phyloP scores from a whole-genome alignment of 2,888 invertebrate genomes.

The Lasioglossum figueresi region DNA sequence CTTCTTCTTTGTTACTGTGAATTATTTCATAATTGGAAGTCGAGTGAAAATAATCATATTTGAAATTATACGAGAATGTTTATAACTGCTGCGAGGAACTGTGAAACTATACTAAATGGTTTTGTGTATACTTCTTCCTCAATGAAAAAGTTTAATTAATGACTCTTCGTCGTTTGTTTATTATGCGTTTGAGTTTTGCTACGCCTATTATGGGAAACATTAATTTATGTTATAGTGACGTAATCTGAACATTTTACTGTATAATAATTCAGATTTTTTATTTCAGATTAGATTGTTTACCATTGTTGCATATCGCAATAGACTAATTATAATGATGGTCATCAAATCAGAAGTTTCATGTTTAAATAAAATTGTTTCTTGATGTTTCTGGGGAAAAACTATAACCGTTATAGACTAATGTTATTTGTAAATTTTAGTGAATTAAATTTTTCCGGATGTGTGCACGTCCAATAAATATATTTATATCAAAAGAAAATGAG shows the following conservation, averaged over 20 bases:
- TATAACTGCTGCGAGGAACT: background rate
- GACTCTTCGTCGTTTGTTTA: background rate
- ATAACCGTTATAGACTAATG: background rate
- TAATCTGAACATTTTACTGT: background rate
- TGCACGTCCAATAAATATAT: background rate
- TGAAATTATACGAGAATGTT: background rate
- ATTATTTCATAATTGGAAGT: background rate
- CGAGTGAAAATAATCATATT: background rate
- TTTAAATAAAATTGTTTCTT: background rate
- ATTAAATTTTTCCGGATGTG: background rate
- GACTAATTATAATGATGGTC: too few relatives aligned
- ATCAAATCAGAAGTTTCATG: background rate
- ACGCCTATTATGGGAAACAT: background rate
- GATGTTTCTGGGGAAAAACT: background rate
- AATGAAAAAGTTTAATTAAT: background rate
- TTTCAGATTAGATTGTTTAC: too few relatives aligned
- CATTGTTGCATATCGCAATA: too few relatives aligned
- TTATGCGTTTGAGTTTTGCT: background rate
- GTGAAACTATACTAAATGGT: background rate
- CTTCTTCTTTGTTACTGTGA: conserved; percentile 7
- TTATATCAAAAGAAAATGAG: background rate
- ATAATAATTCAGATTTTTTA: background rate
- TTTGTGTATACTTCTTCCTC: background rate
- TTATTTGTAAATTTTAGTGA: background rate
- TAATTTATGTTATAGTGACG: too few relatives aligned